Conservation (phyloP, 2,888 invertebrate species). For the Tetranychus piercei region DNA sequence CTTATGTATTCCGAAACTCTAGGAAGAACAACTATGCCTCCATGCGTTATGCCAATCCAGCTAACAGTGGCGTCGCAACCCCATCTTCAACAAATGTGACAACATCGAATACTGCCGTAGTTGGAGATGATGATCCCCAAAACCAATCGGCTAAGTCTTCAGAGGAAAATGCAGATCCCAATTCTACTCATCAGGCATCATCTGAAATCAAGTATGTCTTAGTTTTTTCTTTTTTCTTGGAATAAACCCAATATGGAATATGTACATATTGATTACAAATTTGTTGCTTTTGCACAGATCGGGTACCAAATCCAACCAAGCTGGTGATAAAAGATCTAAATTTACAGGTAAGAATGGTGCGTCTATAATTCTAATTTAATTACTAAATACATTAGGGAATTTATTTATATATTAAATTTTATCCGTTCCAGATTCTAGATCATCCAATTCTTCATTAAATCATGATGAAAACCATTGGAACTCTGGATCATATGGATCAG, state of each 20-base stretch:
- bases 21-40: conserved; percentile 2
- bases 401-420: neutral
- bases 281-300: neutral
- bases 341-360: neutral
- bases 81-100: neutral
- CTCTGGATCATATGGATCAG: neutral
- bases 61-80: neutral
- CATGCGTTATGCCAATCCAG: neutral
- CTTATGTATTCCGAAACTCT: neutral
- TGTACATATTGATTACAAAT: neutral
- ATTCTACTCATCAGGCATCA: neutral
- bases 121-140: neutral
- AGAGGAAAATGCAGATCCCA: neutral
- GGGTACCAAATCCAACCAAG: neutral
- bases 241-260: neutral
- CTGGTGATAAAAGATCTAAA: neutral
- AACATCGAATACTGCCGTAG: neutral
- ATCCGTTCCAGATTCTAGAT: neutral
- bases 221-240: neutral
- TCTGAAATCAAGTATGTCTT: neutral
- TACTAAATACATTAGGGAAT: neutral
- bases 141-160: neutral
- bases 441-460: neutral
- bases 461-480: neutral
- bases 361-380: neutral